Conservation (phyloP, 2,797 vertebrate species). For the Propithecus deckenii region DNA sequence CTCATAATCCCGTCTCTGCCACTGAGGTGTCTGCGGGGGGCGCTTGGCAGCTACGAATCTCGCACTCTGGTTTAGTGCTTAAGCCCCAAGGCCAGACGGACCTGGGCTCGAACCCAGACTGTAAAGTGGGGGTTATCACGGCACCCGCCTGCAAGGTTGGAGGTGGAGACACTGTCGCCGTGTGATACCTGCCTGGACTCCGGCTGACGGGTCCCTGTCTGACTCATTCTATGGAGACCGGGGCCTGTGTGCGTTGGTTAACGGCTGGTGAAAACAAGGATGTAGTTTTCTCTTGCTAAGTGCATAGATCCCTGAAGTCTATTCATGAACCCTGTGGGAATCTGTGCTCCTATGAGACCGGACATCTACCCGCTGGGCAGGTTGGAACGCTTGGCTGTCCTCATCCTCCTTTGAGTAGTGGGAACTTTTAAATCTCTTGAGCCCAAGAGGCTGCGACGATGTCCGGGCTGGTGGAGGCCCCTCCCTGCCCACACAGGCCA, state of each 20-base stretch:
- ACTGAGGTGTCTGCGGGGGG: rapidly evolving
- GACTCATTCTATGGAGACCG: background rate
- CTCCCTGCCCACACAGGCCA: rapidly evolving
- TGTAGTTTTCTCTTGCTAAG: background rate
- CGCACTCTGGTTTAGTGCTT: rapidly evolving
- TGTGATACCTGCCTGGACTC: background rate
- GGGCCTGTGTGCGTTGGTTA: background rate
- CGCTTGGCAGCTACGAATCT: too few species aligned
- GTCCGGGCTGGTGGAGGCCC: conserved; percentile 22
- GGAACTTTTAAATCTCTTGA: conserved; percentile 4
- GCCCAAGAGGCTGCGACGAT: background rate
- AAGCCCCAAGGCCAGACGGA: background rate
- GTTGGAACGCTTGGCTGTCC: too few species aligned
- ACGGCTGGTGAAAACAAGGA: background rate
- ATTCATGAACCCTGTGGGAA: rapidly evolving
- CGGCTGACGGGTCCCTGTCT: background rate
- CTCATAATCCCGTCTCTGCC: background rate
- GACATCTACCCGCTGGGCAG: background rate
- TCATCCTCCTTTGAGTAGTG: background rate
- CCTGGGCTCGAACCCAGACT: background rate
- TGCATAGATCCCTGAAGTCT: background rate
- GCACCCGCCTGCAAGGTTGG: background rate
- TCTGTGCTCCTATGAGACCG: rapidly evolving
- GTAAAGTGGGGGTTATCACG: background rate
- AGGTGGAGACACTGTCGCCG: background rate